Conservation (phyloP, 2,888 invertebrate species). For the Pyrgus malvae region DNA sequence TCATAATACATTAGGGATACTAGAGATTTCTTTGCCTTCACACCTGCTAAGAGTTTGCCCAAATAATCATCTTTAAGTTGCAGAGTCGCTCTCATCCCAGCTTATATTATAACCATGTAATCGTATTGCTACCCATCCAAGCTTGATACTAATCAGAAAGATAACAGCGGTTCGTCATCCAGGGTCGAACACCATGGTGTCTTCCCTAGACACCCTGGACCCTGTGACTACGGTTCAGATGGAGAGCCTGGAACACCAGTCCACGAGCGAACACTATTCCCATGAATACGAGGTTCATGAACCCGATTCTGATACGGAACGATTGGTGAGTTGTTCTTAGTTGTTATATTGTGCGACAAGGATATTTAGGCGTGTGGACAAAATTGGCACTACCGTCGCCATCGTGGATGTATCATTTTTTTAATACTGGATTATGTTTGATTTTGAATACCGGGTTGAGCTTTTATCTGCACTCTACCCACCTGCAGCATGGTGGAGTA, state of each 20-base stretch:
- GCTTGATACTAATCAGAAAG: constrained; percentile 78
- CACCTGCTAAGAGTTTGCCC: too few relatives aligned
- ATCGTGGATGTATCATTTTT: too few relatives aligned
- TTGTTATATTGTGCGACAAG: neutral
- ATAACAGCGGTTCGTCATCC: constrained; percentile 77
- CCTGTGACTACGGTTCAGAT: constrained; percentile 76
- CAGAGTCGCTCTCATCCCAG: constrained; percentile 38
- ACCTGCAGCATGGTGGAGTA: too few relatives aligned
- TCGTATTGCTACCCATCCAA: constrained; percentile 56
- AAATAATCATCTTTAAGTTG: constrained; percentile 22
- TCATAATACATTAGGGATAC: too few relatives aligned
- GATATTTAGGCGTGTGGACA: too few relatives aligned
- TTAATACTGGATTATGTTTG: too few relatives aligned
- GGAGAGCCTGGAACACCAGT: constrained; percentile 74
- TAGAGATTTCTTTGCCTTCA: too few relatives aligned
- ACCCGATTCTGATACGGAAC: constrained; percentile 74
- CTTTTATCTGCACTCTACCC: too few relatives aligned
- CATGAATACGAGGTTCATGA: constrained; percentile 75
- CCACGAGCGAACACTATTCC: constrained; percentile 70
- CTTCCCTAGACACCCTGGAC: constrained; percentile 87
- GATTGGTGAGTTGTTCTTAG: constrained; percentile 56
- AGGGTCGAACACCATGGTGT: constrained; percentile 93
- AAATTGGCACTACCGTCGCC: too few relatives aligned
- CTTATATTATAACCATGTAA: constrained; percentile 34
- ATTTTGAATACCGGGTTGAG: too few relatives aligned